These are phyloP conservation scores for Tamandua tetradactyla DNA, from an alignment of 2,797 vertebrate species.

Conservation along the genomic window DNA sequence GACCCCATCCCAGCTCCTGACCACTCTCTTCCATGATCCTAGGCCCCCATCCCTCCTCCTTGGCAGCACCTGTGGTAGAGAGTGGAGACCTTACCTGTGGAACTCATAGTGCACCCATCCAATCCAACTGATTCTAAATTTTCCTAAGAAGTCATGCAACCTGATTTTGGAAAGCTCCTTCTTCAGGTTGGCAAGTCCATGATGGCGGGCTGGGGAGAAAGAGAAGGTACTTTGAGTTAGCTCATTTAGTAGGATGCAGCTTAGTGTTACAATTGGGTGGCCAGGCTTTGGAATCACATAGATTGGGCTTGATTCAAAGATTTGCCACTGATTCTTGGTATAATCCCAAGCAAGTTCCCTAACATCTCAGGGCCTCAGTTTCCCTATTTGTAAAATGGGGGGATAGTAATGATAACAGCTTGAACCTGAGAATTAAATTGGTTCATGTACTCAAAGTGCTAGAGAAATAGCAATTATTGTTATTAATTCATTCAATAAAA, in stretches of 20 bases:
- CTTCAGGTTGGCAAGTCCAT: slow-evolving; percentile 3
- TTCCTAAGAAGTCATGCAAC: slow-evolving; percentile 26
- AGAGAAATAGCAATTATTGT: background rate
- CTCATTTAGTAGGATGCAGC: background rate
- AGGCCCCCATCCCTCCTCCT: background rate
- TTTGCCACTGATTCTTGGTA: background rate
- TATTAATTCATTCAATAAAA: background rate
- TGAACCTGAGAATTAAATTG: background rate
- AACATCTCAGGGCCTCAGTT: background rate
- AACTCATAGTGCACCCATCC: background rate
- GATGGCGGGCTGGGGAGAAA: background rate
- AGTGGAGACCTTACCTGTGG: slow-evolving; percentile 15
- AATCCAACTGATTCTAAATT: background rate
- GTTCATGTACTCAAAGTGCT: background rate
- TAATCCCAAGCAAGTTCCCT: background rate
- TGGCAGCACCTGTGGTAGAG: background rate
- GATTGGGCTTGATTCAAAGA: background rate
- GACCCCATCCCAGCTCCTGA: background rate
- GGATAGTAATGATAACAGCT: background rate
- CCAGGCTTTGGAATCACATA: background rate
- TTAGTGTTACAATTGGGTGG: background rate
- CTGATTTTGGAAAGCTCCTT: background rate
- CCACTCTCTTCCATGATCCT: background rate
- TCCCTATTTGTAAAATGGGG: background rate
- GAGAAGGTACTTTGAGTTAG: background rate